These are phyloP conservation scores for Empis livida DNA, from an alignment of 2,888 invertebrate genomes.

Conservation along the genomic window DNA sequence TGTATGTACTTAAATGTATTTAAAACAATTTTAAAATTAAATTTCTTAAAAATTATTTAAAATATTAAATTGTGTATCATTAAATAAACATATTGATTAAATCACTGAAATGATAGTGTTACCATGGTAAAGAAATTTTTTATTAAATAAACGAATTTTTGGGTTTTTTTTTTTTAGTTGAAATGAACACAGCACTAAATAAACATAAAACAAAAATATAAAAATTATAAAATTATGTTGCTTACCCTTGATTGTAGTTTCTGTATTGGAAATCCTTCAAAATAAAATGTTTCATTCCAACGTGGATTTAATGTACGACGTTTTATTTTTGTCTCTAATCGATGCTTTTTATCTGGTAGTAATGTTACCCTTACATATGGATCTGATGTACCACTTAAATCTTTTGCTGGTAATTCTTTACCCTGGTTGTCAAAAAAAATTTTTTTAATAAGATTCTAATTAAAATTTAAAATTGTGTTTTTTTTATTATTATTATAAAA, in stretches of 20 bases:
- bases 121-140: too few relatives aligned
- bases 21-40: too few relatives aligned
- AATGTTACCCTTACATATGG: slow-evolving; percentile 83
- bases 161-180: too few relatives aligned
- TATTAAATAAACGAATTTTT: too few relatives aligned
- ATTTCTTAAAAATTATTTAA: too few relatives aligned
- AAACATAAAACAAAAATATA: not conserved
- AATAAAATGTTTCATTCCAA: slow-evolving; percentile 92
- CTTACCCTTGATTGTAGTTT: slow-evolving; percentile 75
- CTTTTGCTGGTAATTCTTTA: slow-evolving; percentile 88
- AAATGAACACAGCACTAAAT: too few relatives aligned
- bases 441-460: too few relatives aligned
- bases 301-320: slow-evolving; percentile 78
- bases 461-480: not conserved
- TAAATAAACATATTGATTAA: too few relatives aligned
- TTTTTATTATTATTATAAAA: not conserved
- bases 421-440: too few relatives aligned
- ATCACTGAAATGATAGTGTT: too few relatives aligned
- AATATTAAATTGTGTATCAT: too few relatives aligned
- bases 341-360: slow-evolving; percentile 83
- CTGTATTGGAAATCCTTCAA: slow-evolving; percentile 88
- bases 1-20: too few relatives aligned
- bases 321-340: slow-evolving; percentile 86
- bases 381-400: slow-evolving; percentile 83
- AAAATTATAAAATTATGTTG: slow-evolving; percentile 4